Conservation (phyloP, 2,797 vertebrate species). For the Leontopithecus rosalia region DNA sequence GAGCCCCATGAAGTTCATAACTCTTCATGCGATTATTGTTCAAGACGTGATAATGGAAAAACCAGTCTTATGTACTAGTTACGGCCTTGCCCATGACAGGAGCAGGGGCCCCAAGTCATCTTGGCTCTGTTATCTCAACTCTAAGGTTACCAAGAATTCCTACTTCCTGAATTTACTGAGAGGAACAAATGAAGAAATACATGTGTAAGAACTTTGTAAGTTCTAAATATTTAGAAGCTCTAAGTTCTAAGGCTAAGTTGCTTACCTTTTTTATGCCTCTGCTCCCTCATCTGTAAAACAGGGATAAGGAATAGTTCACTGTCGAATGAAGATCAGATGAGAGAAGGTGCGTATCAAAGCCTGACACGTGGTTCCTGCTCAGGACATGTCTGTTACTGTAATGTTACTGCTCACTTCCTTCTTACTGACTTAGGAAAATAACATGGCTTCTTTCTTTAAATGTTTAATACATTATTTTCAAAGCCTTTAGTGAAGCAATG, state of each 20-base stretch:
- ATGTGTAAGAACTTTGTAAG: not conserved
- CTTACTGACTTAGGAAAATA: not conserved
- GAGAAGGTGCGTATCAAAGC: rapidly evolving
- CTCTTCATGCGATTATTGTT: not conserved
- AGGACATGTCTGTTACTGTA: rapidly evolving
- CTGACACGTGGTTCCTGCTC: not conserved
- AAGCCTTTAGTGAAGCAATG: conserved; percentile 22
- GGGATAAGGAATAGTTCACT: not conserved
- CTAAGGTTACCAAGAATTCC: not conserved
- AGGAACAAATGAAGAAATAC: not conserved
- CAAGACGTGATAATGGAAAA: not conserved
- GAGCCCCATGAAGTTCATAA: not conserved
- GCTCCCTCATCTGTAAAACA: not conserved
- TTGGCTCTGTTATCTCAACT: not conserved
- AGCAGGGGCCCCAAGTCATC: not conserved
- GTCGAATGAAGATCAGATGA: not conserved
- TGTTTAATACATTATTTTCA: not conserved
- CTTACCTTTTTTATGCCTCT: not conserved
- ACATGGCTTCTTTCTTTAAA: not conserved
- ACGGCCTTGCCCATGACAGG: not conserved
- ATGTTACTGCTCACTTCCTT: not conserved
- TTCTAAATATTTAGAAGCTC: not conserved
- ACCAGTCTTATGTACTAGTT: not conserved
- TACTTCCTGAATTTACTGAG: not conserved
- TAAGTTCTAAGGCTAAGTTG: not conserved